These are phyloP conservation scores for Nemotelus pantherinus DNA, from an alignment of 2,888 invertebrate species.

Conservation along the genomic window DNA sequence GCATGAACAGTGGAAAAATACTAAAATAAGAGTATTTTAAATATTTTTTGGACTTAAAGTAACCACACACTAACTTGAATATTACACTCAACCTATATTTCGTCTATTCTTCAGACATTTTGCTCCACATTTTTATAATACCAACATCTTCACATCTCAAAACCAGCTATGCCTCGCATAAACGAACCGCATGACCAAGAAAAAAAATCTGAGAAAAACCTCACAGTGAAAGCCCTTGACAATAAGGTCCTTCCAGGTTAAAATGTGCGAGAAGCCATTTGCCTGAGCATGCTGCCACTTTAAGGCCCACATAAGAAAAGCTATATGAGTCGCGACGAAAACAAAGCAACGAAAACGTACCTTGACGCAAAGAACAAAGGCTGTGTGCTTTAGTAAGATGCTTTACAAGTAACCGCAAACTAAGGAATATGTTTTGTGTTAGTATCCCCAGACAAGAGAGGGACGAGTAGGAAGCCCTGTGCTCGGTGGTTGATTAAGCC, in stretches of 20 bases:
- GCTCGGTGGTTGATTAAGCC: constrained; percentile 36
- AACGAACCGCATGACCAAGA: too few species aligned
- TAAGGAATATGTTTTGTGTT: neutral
- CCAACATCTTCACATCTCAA: too few species aligned
- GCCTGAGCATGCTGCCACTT: neutral
- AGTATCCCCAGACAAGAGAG: neutral
- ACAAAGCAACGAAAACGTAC: neutral
- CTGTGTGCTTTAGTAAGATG: neutral
- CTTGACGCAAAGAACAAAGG: constrained; percentile 4
- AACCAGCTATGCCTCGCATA: too few species aligned
- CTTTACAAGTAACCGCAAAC: neutral
- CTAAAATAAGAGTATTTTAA: too few species aligned
- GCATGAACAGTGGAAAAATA: too few species aligned
- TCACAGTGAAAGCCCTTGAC: neutral
- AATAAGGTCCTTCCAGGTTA: neutral
- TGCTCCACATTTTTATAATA: too few species aligned
- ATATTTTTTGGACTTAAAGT: too few species aligned
- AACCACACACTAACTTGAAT: too few species aligned
- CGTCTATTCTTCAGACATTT: too few species aligned
- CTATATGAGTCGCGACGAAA: neutral
- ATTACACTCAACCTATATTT: too few species aligned
- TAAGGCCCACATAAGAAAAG: neutral
- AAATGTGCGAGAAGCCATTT: neutral
- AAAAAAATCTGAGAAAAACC: neutral
- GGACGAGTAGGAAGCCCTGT: neutral